These are phyloP conservation scores for Formica exsecta DNA, from an alignment of 1,140 invertebrate genomes.

Conservation along the genomic window DNA sequence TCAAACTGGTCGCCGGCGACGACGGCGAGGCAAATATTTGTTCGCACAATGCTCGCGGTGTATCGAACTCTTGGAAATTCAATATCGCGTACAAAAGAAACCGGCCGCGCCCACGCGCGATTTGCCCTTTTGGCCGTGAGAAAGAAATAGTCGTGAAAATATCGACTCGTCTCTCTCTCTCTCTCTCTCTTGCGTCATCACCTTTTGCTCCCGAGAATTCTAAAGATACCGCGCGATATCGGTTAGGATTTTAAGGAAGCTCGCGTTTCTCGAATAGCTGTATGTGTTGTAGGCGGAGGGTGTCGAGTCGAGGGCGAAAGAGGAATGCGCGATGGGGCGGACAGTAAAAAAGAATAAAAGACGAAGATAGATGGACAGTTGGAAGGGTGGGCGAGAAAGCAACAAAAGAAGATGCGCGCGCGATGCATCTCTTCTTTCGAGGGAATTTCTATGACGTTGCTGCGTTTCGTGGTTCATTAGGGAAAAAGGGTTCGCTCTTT, in stretches of 20 bases:
- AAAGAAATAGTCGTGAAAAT: constrained; percentile 5
- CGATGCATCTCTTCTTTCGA: constrained; percentile 70
- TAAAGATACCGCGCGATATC: constrained; percentile 40
- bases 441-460: constrained; percentile 77
- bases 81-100: constrained; percentile 50
- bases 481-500: constrained; percentile 75
- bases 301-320: neutral
- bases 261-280: constrained; percentile 28
- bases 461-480: constrained; percentile 78
- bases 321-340: constrained; percentile 1
- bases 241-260: constrained; percentile 22
- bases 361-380: constrained; percentile 59
- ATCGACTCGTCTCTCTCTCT: neutral
- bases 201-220: neutral
- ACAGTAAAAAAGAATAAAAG: constrained; percentile 39
- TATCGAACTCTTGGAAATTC: constrained; percentile 53
- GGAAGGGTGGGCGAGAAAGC: constrained; percentile 21
- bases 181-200: neutral
- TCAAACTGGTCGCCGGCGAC: constrained; percentile 4
- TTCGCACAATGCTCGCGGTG: constrained; percentile 32
- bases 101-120: constrained; percentile 15
- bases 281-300: constrained; percentile 40
- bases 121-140: constrained; percentile 23
- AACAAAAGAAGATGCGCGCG: constrained; percentile 67
- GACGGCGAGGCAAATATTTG: constrained; percentile 49